phyloP scores from a whole-genome alignment of 2,888 invertebrate species.

The Chrysolina haemoptera region DNA sequence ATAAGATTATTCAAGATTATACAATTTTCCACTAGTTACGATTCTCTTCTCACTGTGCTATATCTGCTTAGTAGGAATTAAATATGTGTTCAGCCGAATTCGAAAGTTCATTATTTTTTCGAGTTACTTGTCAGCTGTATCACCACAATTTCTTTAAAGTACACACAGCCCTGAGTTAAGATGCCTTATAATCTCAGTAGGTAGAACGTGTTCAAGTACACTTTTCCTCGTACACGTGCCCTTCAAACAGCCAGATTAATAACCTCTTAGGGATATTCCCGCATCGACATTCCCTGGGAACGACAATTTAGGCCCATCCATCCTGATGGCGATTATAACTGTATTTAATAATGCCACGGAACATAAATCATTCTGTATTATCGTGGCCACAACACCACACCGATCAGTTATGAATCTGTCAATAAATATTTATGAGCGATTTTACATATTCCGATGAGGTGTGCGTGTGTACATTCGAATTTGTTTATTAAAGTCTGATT shows the following conservation, averaged over 20 bases:
- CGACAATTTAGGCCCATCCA: conserved; percentile 10
- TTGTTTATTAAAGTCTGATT: conserved; percentile 22
- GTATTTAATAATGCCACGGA: conserved; percentile 10
- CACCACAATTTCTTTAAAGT: background rate
- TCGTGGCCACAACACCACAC: conserved; percentile 11
- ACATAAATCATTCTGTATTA: conserved; percentile 21
- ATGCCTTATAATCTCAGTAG: background rate
- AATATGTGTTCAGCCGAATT: too few species aligned
- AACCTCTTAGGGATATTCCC: conserved; percentile 20
- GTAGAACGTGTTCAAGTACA: conserved; percentile 34
- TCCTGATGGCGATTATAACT: conserved; percentile 21
- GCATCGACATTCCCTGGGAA: conserved; percentile 14
- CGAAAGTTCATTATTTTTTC: too few species aligned
- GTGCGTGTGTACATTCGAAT: conserved; percentile 20
- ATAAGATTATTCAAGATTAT: too few species aligned
- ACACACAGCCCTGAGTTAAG: background rate
- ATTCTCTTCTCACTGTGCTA: too few species aligned
- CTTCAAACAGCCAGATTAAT: conserved; percentile 33
- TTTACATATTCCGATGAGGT: conserved; percentile 20
- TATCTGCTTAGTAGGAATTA: too few species aligned
- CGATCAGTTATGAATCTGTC: conserved; percentile 24
- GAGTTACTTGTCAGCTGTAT: too few species aligned
- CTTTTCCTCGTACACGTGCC: conserved; percentile 26
- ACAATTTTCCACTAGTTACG: too few species aligned
- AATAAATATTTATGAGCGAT: conserved; percentile 23